A percentile compares a stretch with the other conserved stretches of the same genome.
These are phyloP conservation scores for Xanthorhoe designata DNA, from an alignment of 2,888 invertebrate genomes.

Conservation along the genomic window DNA sequence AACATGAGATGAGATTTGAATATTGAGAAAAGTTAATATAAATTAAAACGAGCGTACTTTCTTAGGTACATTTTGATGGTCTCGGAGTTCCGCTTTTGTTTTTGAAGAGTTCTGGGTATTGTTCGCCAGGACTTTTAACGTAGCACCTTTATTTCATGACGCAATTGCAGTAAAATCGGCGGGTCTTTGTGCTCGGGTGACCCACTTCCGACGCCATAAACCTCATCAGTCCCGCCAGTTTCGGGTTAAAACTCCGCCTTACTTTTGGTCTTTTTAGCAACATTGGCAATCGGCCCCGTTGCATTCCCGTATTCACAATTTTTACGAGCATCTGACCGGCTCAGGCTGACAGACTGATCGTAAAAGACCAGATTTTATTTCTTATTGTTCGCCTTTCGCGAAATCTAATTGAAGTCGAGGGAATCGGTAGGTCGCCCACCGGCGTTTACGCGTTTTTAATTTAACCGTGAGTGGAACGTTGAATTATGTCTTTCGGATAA, in stretches of 20 bases:
- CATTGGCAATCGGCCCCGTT: constrained; percentile 64
- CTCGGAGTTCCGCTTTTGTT: neutral
- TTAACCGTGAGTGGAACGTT: constrained; percentile 70
- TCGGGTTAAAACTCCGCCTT: constrained; percentile 62
- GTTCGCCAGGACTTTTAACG: constrained; percentile 25
- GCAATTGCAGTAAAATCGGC: constrained; percentile 43
- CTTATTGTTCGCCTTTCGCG: constrained; percentile 84
- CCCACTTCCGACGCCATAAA: constrained; percentile 76
- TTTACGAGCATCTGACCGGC: constrained; percentile 71
- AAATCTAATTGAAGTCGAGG: constrained; percentile 80
- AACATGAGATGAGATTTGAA: neutral
- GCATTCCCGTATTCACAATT: constrained; percentile 66
- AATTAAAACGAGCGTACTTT: neutral
- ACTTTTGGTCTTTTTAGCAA: constrained; percentile 71
- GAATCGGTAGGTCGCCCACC: constrained; percentile 58
- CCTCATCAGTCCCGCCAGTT: constrained; percentile 69
- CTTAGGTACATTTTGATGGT: neutral
- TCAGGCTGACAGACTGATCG: constrained; percentile 73
- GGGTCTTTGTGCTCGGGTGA: constrained; percentile 62
- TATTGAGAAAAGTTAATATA: neutral
- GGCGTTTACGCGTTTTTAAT: constrained; percentile 81
- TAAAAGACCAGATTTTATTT: constrained; percentile 83
- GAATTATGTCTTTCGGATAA: constrained; percentile 71
- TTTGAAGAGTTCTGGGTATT: neutral
- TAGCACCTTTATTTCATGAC: constrained; percentile 36